phyloP scores from a whole-genome alignment of 92 coral and sea anemone species.

The Epizoanthus illoricatus region DNA sequence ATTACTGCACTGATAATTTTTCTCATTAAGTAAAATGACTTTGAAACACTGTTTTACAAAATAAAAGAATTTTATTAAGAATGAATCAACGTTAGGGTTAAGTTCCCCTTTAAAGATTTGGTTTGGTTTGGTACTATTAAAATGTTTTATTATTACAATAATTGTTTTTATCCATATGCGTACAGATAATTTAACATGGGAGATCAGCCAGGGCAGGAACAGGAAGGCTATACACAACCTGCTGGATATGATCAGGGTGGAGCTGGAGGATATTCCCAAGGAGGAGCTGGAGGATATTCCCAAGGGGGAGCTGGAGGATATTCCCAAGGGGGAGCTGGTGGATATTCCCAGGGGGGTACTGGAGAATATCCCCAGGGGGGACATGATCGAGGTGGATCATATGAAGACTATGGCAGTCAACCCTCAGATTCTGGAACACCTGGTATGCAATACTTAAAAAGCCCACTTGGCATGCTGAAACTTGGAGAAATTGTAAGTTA shows the following conservation, averaged over 20 bases:
- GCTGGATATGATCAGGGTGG: slow-evolving; percentile 32
- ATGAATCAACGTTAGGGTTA: too few relatives aligned
- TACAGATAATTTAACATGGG: background rate
- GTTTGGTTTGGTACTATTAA: too few relatives aligned
- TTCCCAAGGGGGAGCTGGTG: slow-evolving; percentile 6
- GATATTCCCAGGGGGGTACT: slow-evolving; percentile 10
- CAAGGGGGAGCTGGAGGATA: background rate
- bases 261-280: slow-evolving; percentile 23
- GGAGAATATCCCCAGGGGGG: slow-evolving; percentile 10
- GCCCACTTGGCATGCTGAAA: slow-evolving; percentile 77
- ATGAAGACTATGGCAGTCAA: slow-evolving; percentile 35
- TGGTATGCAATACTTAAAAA: slow-evolving; percentile 71
- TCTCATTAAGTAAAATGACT: too few relatives aligned
- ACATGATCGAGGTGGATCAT: slow-evolving; percentile 18
- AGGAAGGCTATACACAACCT: slow-evolving; percentile 26
- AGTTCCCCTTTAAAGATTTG: too few relatives aligned
- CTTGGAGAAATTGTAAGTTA: slow-evolving; percentile 85
- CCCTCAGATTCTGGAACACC: slow-evolving; percentile 34
- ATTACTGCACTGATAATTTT: too few relatives aligned
- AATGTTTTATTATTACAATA: background rate
- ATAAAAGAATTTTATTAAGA: too few relatives aligned
- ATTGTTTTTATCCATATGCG: too few relatives aligned
- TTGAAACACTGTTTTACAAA: too few relatives aligned
- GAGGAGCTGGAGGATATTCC: slow-evolving; percentile 16
- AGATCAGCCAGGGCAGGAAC: slow-evolving; percentile 19